A percentile compares a stretch with the other conserved stretches of the same genome.
Conservation (phyloP, 30 jellyfish, hydroid and myxozoan genomes). For the Hydra vulgaris region DNA sequence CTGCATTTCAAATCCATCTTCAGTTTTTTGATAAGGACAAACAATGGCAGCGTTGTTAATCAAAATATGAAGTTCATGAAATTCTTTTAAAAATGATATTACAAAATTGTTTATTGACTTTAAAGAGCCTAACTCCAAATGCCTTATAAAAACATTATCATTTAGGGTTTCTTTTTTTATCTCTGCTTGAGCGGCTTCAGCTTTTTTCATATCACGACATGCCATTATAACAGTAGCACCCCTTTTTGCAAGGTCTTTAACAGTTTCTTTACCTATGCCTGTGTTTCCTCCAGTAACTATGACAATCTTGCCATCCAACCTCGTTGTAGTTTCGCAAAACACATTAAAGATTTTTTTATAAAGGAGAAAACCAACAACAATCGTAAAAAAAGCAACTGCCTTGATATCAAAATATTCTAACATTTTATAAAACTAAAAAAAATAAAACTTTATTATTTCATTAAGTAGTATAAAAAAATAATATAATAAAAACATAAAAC, state of each 20-base stretch:
- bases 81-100: constrained; percentile 30
- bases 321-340: constrained; percentile 37
- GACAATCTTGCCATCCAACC: constrained; percentile 87
- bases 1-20: constrained; percentile 89
- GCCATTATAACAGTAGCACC: constrained; percentile 78
- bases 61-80: constrained; percentile 51
- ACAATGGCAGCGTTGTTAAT: constrained; percentile 85
- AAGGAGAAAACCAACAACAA: neutral
- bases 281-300: constrained; percentile 82
- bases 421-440: neutral
- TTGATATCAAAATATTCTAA: neutral
- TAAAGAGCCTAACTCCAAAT: constrained; percentile 64
- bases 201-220: constrained; percentile 54
- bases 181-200: constrained; percentile 42
- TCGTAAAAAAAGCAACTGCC: neutral
- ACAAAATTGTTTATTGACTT: constrained; percentile 72
- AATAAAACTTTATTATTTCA: no score
- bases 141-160: constrained; percentile 29
- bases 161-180: constrained; percentile 31
- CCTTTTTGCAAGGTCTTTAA: constrained; percentile 68
- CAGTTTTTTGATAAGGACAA: constrained; percentile 45
- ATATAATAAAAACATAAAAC: no score
- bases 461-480: no score
- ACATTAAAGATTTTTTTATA: neutral
- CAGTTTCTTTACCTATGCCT: constrained; percentile 88